Base-by-base conservation (phyloP, 2,797 vertebrate species). In the Lagodon rhomboides region DNA sequence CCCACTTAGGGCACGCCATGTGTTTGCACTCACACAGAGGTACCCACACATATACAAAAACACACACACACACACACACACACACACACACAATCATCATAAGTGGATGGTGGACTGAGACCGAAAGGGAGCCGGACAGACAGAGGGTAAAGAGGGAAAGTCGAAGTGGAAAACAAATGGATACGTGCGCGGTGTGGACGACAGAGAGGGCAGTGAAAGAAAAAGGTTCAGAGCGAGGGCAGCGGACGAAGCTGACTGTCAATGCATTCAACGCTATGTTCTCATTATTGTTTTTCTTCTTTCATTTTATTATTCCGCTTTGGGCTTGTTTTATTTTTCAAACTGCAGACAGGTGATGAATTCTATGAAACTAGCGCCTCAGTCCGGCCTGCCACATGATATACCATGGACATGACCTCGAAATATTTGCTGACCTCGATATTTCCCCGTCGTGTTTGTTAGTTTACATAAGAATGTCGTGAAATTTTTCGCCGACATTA, bases 1-100 rank as follows among this genome's bases (percentile, higher is more conserved):
- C 92, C 93, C 93, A 95, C 82, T 94, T 95, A 93, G 91, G 83
- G 75, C 88, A 89, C 80, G 59, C 84, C 88, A 93, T 92, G 92
- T 87, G 89, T 92, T 91, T 86, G 81, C 84, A 84, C 87, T 92
- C 91, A 91, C 86, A 91, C 78, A 88, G 67, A 77, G 61, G 70
- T 70, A 78, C 16, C 47, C 80, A 68, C 20, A 56, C 55, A 76
- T 47, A 53, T 27, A 43, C 60, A 50, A 18, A 61, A 25, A n/a
- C 61, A 51, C 34, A 54, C 30, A 75, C 41, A 73, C 68, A 72
- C 51, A 75, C 60, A 68, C n/a, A 56, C 56, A 76, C 53, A 54
- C 30, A 44, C 51, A 51, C 23, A 61, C 43, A 27, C 61, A 44
- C 38, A 69, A 53, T 65, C 46, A 60, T 79, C 75, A 81, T 68